Evolutionary conservation across 2,797 vertebrate genomes (phyloP), one percentile per base, ranked within the genome.

Genomic region (Schizothorax lantsangensis): DNA sequence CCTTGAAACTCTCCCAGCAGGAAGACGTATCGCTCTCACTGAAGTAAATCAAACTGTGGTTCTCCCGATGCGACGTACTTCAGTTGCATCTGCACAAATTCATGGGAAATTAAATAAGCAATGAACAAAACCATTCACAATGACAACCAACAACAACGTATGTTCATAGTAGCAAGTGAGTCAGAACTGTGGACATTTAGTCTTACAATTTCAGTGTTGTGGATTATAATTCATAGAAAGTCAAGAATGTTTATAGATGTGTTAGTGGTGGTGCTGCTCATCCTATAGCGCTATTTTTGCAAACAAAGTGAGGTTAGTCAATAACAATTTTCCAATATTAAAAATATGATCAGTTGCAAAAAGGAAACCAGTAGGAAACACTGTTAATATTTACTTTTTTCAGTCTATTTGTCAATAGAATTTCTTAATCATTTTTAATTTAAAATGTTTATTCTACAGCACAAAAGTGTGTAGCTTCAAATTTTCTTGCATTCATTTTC

Each of bases 11-110:
- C 21, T 88, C 52, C 81, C 52, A 68, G 81, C 15, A 21, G 11
- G 12, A 62, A 74, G 52, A 83, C 2, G 1, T 9, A 64, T 62
- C 10, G 0, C 23, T 54, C 57, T 80, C 19, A 30, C 43, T 77
- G 62, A 52, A 75, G 33, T 80, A 77, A 79, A 88, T 87, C 79
- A 88, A 49, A n/a, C 77, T 54, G 33, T 7, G 72, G 17, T 43
- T 33, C 21, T 87, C 64, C 68, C 21, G 8, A 57, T 2, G 14
- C 40, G 1, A 38, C 71, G 23, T 8, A 15, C 4, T 26, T 40
- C 69, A 77, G 4, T 10, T 23, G 14, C 73, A 40, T 72, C 36
- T 59, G 47, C 49, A 43, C 30, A 15, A 49, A 57, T 21, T 68
- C 30, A 54, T 72, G 26, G 36, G 30, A 57, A n/a, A 57, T 84